phyloP scores from a whole-genome alignment of 2,113 vertebrate species.

The Campylomormyrus tamandua region DNA sequence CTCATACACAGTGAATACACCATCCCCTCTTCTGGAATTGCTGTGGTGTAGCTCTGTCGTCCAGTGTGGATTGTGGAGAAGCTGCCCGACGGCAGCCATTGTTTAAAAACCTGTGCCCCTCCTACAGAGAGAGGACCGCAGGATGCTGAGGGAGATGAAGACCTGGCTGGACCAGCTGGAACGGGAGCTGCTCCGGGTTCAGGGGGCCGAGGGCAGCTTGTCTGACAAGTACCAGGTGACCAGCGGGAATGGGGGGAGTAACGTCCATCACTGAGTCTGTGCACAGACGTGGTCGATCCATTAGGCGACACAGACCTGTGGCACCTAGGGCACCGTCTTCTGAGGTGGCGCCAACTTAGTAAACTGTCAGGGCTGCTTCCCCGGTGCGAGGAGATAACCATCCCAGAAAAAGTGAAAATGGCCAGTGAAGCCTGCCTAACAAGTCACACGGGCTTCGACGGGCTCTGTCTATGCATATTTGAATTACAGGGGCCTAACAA shows the following conservation, averaged over 20 bases:
- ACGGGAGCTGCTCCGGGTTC: conserved; percentile 79
- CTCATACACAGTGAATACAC: background rate
- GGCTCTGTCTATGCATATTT: background rate
- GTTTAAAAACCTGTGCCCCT: background rate
- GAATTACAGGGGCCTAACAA: background rate
- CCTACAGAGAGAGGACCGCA: conserved; percentile 78
- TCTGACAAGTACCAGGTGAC: conserved; percentile 88
- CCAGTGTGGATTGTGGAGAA: background rate
- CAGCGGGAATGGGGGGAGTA: background rate
- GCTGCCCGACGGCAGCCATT: too few relatives aligned
- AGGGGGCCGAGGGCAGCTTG: conserved; percentile 73
- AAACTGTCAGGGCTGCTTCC: background rate
- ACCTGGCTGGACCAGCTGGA: conserved; percentile 92
- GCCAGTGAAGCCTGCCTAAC: background rate
- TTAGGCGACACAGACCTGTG: background rate
- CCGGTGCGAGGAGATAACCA: background rate
- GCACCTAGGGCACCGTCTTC: background rate
- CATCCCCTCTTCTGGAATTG: background rate
- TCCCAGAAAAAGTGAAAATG: background rate
- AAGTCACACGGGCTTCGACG: background rate
- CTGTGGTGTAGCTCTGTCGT: background rate
- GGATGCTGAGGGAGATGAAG: conserved; percentile 79
- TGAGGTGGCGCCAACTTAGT: background rate
- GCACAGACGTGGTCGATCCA: background rate
- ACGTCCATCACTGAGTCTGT: background rate